Evolutionary conservation across 2,888 invertebrate genomes (phyloP).

Genomic region (Acronicta leporina): DNA sequence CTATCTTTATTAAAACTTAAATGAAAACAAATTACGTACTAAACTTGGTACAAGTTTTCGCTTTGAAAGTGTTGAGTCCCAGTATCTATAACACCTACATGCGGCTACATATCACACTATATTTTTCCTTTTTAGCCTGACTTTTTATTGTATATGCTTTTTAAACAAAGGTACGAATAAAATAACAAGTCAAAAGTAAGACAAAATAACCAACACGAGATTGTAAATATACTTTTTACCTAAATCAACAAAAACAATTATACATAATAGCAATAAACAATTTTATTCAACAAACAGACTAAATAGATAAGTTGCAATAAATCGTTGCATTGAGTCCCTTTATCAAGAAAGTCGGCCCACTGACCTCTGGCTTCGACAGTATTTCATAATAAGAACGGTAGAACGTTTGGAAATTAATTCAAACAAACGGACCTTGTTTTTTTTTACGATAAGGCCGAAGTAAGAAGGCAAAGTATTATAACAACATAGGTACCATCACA

Average conservation of each 20-base stretch:
- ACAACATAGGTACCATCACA: too few relatives aligned
- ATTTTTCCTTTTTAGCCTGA: too few relatives aligned
- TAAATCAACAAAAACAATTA: slow-evolving; percentile 3
- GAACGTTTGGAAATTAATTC: slow-evolving; percentile 41
- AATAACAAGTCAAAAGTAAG: neutral
- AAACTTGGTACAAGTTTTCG: too few relatives aligned
- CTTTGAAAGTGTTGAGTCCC: too few relatives aligned
- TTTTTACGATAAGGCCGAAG: slow-evolving; percentile 24
- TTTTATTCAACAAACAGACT: slow-evolving; percentile 30
- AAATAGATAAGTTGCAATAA: slow-evolving; percentile 54
- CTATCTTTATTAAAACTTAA: too few relatives aligned
- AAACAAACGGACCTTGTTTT: slow-evolving; percentile 43
- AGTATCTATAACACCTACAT: too few relatives aligned
- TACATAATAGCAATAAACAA: slow-evolving; percentile 9
- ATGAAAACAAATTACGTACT: too few relatives aligned
- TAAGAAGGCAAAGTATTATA: neutral
- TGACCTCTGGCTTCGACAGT: slow-evolving; percentile 54
- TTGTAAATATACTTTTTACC: neutral
- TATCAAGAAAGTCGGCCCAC: slow-evolving; percentile 66
- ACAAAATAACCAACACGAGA: neutral
- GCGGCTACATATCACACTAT: too few relatives aligned
- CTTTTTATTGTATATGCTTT: too few relatives aligned
- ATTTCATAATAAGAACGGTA: slow-evolving; percentile 58
- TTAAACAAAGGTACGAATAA: too few relatives aligned
- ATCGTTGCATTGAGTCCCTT: slow-evolving; percentile 47